Percentiles rank a stretch among this genome's conserved stretches.
phyloP scores from a whole-genome alignment of 2,888 invertebrate genomes.

The Tortricodes alternella region DNA sequence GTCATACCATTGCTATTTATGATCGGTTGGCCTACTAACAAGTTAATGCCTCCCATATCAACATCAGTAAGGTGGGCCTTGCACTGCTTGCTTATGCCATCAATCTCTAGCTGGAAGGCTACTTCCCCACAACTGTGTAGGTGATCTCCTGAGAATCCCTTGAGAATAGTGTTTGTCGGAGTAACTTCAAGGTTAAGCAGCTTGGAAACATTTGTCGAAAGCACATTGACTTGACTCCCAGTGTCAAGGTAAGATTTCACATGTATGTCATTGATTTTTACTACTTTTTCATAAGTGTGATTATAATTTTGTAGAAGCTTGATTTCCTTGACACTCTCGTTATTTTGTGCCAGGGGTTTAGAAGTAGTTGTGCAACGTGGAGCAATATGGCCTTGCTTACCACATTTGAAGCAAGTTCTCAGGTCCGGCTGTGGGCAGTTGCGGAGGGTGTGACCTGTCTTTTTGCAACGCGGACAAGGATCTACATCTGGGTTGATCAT shows the following conservation, averaged over 20 bases:
- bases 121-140: constrained; percentile 33
- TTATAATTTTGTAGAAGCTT: constrained; percentile 34
- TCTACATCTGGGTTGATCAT: constrained; percentile 14
- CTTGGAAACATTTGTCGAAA: not conserved
- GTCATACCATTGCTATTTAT: not conserved
- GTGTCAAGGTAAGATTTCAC: constrained; percentile 34
- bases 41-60: constrained; percentile 31
- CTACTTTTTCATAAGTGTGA: constrained; percentile 29
- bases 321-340: constrained; percentile 26
- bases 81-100: not conserved
- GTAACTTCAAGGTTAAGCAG: constrained; percentile 9
- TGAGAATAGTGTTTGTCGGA: constrained; percentile 12
- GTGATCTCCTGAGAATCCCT: constrained; percentile 32
- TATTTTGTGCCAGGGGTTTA: not conserved
- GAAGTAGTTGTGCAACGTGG: constrained; percentile 10
- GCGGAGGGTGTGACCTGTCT: constrained; percentile 31
- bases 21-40: constrained; percentile 38
- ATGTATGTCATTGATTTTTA: constrained; percentile 20
- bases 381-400: constrained; percentile 34
- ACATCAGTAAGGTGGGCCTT: constrained; percentile 28
- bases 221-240: constrained; percentile 33
- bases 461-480: constrained; percentile 34
- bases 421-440: constrained; percentile 33
- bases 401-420: constrained; percentile 35
- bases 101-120: constrained; percentile 24